These are phyloP conservation scores for Polydesmus complanatus DNA, from an alignment of 2,888 invertebrate species.

Conservation along the genomic window DNA sequence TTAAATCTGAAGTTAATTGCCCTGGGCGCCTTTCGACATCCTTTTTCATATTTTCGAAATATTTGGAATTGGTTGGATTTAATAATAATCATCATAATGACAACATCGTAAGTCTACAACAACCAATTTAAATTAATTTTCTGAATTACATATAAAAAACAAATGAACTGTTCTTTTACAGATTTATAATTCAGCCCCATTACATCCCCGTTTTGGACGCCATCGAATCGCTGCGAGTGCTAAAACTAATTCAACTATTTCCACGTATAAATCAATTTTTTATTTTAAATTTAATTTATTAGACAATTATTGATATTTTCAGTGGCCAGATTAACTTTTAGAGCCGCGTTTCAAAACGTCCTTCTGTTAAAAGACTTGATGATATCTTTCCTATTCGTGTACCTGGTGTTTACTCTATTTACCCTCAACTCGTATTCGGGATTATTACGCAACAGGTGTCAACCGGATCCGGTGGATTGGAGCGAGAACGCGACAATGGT, in stretches of 20 bases:
- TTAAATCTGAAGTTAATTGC: conserved; percentile 90
- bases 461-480: neutral
- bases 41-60: conserved; percentile 87
- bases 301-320: neutral
- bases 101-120: neutral
- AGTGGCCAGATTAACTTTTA: neutral
- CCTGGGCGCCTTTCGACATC: conserved; percentile 86
- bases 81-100: neutral
- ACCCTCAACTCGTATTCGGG: neutral
- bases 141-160: no score
- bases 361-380: neutral
- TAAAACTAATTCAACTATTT: neutral
- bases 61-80: conserved; percentile 64
- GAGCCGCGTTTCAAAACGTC: neutral
- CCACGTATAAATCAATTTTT: neutral
- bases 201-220: neutral
- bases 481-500: no score
- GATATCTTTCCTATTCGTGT: neutral
- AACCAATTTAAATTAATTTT: no score
- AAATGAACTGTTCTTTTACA: no score
- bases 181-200: neutral
- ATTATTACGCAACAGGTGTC: neutral
- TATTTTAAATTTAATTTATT: neutral
- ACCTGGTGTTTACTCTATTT: neutral
- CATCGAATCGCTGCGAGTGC: no score